phyloP scores from a whole-genome alignment of 2,797 vertebrate genomes.

The Xerus rutilus region DNA sequence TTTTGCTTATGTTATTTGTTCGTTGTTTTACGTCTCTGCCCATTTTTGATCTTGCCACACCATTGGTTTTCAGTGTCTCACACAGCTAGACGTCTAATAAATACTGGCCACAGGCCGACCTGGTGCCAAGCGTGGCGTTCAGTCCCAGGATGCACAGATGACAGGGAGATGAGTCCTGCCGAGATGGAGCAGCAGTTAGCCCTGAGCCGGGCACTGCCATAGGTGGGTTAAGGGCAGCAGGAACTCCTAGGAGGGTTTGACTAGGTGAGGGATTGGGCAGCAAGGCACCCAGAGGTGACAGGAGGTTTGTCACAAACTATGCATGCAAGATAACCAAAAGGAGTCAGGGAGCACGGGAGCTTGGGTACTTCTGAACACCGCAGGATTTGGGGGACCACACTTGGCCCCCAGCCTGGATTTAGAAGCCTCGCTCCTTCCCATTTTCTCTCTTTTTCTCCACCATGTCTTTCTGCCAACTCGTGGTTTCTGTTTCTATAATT shows the following conservation, averaged over 20 bases:
- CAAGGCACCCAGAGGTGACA: not conserved
- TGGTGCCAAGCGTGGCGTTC: not conserved
- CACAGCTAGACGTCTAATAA: slow-evolving; percentile 4
- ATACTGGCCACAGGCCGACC: not conserved
- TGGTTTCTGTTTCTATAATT: not conserved
- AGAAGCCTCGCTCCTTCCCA: not conserved
- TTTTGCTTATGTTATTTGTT: slow-evolving; percentile 13
- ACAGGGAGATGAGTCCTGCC: not conserved
- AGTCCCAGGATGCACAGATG: not conserved
- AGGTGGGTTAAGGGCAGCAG: not conserved
- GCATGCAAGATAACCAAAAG: not conserved
- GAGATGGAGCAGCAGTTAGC: not conserved
- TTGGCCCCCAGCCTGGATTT: not conserved
- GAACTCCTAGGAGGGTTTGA: not conserved
- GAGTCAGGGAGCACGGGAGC: not conserved
- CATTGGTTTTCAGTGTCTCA: not conserved
- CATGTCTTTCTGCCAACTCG: not conserved
- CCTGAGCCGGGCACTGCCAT: not conserved
- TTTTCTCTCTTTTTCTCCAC: not conserved
- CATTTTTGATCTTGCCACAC: not conserved
- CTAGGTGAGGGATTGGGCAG: fast-evolving
- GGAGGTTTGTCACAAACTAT: not conserved
- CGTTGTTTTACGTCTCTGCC: slow-evolving; percentile 12
- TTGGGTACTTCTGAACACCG: not conserved
- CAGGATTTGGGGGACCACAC: not conserved